Conservation (phyloP, 1,140 invertebrate species). For the Eulimnadia texana region DNA sequence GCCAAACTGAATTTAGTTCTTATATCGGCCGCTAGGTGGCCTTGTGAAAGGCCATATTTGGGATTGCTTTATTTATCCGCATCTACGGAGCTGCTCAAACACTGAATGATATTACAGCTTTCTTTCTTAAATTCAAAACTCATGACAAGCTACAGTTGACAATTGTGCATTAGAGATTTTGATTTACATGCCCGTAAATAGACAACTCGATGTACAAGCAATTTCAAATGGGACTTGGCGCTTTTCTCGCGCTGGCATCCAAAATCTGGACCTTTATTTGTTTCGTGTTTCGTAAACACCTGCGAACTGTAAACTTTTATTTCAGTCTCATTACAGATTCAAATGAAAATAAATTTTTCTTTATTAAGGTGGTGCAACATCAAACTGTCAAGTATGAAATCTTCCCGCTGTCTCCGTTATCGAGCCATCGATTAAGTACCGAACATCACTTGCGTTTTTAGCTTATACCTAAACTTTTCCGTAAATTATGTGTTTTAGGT, state of each 20-base stretch:
- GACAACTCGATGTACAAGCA: slow-evolving; percentile 68
- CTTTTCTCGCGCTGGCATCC: slow-evolving; percentile 83
- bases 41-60: background rate
- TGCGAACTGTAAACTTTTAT: slow-evolving; percentile 69
- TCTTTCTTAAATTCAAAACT: background rate
- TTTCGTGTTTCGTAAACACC: slow-evolving; percentile 90
- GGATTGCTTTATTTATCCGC: background rate
- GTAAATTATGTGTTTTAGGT: slow-evolving; percentile 23
- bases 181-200: background rate
- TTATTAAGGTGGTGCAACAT: slow-evolving; percentile 80
- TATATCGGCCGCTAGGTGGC: background rate
- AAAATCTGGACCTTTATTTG: slow-evolving; percentile 96
- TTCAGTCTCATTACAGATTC: background rate
- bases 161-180: background rate
- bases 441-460: no score
- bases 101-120: background rate
- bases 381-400: slow-evolving; percentile 97
- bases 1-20: background rate
- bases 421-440: slow-evolving; percentile 85
- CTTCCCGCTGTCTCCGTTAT: slow-evolving; percentile 84
- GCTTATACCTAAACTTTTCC: no score
- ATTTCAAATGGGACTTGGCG: slow-evolving; percentile 91
- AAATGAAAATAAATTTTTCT: slow-evolving; percentile 20
- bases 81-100: no score
- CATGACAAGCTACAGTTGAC: background rate